phyloP scores from a whole-genome alignment of 2,113 vertebrate genomes.

The Nicator chloris region DNA sequence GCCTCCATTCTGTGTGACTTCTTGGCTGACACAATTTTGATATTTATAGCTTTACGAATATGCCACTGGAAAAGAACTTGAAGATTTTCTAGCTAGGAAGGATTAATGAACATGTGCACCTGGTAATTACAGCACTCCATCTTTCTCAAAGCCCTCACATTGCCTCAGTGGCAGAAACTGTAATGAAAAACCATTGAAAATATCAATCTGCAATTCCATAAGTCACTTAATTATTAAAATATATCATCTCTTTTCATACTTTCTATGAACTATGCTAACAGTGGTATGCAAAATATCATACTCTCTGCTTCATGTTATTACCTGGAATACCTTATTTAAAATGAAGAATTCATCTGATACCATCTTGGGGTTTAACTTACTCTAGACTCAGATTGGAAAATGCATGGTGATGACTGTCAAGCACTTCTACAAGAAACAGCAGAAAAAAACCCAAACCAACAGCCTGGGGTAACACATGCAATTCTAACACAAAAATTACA shows the following conservation, averaged over 20 bases:
- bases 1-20: constrained; percentile 77
- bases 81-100: constrained; percentile 78
- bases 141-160: constrained; percentile 76
- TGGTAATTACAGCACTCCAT: constrained; percentile 83
- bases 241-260: constrained; percentile 39
- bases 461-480: neutral
- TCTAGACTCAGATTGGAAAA: neutral
- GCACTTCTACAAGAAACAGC: neutral
- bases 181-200: constrained; percentile 76
- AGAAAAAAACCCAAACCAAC: neutral
- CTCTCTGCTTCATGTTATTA: constrained; percentile 31
- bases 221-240: constrained; percentile 68
- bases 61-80: constrained; percentile 79
- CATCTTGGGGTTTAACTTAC: constrained; percentile 25
- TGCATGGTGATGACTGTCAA: neutral
- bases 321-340: constrained; percentile 45
- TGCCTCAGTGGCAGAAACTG: constrained; percentile 69
- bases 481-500: neutral
- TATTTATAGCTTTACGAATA: constrained; percentile 84
- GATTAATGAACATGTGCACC: constrained; percentile 84
- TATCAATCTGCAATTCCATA: constrained; percentile 72
- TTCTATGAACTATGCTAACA: constrained; percentile 6
- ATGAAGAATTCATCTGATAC: constrained; percentile 37
- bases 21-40: constrained; percentile 82
- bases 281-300: constrained; percentile 16